Evolutionary conservation across 2,888 invertebrate genomes (phyloP).

Genomic region (Clepsis dumicolana): DNA sequence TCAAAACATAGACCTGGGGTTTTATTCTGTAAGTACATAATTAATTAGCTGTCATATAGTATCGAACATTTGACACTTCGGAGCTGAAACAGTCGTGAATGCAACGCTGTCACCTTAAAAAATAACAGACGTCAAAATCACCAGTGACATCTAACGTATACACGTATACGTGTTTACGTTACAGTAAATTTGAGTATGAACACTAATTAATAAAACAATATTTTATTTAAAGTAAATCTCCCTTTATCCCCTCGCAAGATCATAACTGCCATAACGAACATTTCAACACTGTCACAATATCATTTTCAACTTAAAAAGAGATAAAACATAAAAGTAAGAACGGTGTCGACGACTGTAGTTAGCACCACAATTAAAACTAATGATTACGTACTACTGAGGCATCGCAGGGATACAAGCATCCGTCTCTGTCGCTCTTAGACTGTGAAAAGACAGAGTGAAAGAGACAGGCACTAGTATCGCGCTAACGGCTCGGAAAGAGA

Average conservation of each 20-base stretch:
- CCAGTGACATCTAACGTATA: background rate
- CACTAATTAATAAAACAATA: too few relatives aligned
- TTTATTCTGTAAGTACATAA: too few relatives aligned
- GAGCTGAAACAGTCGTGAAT: too few relatives aligned
- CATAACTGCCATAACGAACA: slow-evolving; percentile 5
- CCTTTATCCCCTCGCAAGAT: background rate
- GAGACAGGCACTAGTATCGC: slow-evolving; percentile 8
- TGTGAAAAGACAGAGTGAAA: background rate
- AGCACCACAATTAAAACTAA: slow-evolving; percentile 78
- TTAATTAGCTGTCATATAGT: too few relatives aligned
- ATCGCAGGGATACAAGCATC: slow-evolving; percentile 1
- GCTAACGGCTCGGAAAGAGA: slow-evolving; percentile 30
- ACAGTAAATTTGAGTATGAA: too few relatives aligned
- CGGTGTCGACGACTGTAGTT: slow-evolving; percentile 72
- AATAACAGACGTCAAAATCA: background rate
- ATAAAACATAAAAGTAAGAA: slow-evolving; percentile 66
- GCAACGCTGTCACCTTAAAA: too few relatives aligned
- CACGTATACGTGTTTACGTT: too few relatives aligned
- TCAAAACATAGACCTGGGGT: too few relatives aligned
- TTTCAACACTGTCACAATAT: slow-evolving; percentile 61
- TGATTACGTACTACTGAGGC: slow-evolving; percentile 52
- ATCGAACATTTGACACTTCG: too few relatives aligned
- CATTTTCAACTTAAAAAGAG: slow-evolving; percentile 69
- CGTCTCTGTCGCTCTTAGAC: background rate
- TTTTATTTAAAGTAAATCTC: background rate